Conservation (phyloP, 1,140 invertebrate species). For the Bombus fervidus region DNA sequence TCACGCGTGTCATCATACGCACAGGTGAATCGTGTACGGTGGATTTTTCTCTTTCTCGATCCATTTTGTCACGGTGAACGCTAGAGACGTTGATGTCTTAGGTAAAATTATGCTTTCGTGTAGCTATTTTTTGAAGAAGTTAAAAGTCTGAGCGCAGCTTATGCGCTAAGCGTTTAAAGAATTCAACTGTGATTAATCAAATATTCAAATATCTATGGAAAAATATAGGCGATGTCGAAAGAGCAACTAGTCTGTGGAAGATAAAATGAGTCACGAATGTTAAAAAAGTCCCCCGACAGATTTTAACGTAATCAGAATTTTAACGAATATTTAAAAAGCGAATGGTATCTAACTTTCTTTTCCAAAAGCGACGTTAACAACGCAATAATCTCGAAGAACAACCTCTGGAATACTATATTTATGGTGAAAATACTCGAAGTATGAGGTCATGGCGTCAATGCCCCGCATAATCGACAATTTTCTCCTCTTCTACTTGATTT, state of each 20-base stretch:
- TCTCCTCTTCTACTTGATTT: slow-evolving; percentile 2
- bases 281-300: too few species aligned
- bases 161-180: too few species aligned
- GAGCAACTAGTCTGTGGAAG: too few species aligned
- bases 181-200: too few species aligned
- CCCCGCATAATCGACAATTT: slow-evolving; percentile 1
- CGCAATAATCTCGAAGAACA: neutral
- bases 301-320: too few species aligned
- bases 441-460: neutral
- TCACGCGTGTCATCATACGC: neutral
- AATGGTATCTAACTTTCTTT: neutral
- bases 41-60: too few species aligned
- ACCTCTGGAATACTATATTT: neutral
- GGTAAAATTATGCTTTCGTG: neutral
- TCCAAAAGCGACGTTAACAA: neutral
- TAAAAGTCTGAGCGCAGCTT: too few species aligned
- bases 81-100: neutral
- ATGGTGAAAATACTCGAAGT: neutral
- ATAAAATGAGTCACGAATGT: too few species aligned
- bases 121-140: neutral
- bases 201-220: too few species aligned
- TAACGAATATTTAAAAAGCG: too few species aligned
- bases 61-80: neutral
- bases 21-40: too few species aligned
- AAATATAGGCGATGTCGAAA: too few species aligned